These are phyloP conservation scores for Caenorhabditis virilis DNA, from an alignment of 2,888 invertebrate species.

Conservation along the genomic window DNA sequence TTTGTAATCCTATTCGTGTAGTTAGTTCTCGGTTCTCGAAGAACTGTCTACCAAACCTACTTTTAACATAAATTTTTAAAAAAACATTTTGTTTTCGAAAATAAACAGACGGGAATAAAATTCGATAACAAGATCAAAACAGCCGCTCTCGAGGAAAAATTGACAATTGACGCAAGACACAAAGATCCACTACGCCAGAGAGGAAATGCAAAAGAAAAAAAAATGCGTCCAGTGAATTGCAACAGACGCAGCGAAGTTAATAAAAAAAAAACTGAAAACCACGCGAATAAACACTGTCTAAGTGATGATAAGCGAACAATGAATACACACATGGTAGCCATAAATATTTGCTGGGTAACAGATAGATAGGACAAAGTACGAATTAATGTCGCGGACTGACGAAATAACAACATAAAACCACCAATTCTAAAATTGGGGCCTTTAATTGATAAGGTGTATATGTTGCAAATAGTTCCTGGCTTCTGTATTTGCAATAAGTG, in stretches of 20 bases:
- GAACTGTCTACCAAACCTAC: too few species aligned
- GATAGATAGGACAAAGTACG: constrained; percentile 4
- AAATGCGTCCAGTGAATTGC: not conserved
- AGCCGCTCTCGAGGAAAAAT: not conserved
- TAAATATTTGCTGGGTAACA: constrained; percentile 1
- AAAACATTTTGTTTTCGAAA: too few species aligned
- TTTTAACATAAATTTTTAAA: too few species aligned
- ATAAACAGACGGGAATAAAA: not conserved
- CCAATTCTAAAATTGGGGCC: too few species aligned
- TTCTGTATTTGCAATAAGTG: too few species aligned
- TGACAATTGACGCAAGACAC: not conserved
- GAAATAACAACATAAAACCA: too few species aligned
- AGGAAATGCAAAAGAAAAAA: not conserved
- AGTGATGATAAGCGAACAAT: not conserved
- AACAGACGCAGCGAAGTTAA: not conserved
- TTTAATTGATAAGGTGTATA: too few species aligned
- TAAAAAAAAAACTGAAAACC: not conserved
- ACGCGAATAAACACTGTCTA: not conserved
- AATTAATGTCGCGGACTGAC: not conserved
- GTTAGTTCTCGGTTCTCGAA: too few species aligned
- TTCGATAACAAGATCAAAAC: not conserved
- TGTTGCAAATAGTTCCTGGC: too few species aligned
- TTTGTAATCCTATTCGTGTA: too few species aligned
- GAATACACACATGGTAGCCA: not conserved
- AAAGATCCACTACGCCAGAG: not conserved